Conservation (phyloP, 2,888 invertebrate genomes). For the Chalcosyrphus nemorum region DNA sequence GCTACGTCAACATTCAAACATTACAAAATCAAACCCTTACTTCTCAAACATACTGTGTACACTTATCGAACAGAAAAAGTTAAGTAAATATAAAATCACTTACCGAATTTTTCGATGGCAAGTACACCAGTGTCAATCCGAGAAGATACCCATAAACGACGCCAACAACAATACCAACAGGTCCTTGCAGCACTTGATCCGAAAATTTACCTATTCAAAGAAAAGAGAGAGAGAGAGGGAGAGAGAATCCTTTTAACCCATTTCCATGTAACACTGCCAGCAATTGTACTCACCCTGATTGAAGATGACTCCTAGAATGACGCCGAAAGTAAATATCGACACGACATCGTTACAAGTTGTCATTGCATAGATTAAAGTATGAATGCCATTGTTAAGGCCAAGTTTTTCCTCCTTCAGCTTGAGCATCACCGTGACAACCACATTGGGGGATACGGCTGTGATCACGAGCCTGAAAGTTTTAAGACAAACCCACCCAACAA, state of each 20-base stretch:
- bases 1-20: too few relatives aligned
- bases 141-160: conserved; percentile 84
- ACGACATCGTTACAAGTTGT: conserved; percentile 89
- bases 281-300: conserved; percentile 83
- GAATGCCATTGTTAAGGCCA: conserved; percentile 88
- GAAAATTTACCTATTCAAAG: conserved; percentile 80
- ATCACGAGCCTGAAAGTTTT: conserved; percentile 83
- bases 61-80: too few relatives aligned
- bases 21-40: too few relatives aligned
- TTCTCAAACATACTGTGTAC: neutral
- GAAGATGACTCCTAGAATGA: conserved; percentile 86
- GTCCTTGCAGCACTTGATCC: conserved; percentile 84
- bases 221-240: too few relatives aligned
- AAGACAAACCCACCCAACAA: neutral
- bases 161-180: conserved; percentile 85
- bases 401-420: conserved; percentile 84
- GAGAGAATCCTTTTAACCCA: conserved; percentile 10
- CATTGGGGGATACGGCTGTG: conserved; percentile 89
- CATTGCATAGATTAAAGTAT: conserved; percentile 85
- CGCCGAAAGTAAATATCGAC: conserved; percentile 88
- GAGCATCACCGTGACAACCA: conserved; percentile 88
- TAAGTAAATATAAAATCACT: conserved; percentile 67
- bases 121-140: conserved; percentile 85
- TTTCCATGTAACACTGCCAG: conserved; percentile 18
- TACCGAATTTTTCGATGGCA: conserved; percentile 84